Evolutionary conservation across 2,888 invertebrate genomes (phyloP).

Genomic region (Mayetiola destructor): DNA sequence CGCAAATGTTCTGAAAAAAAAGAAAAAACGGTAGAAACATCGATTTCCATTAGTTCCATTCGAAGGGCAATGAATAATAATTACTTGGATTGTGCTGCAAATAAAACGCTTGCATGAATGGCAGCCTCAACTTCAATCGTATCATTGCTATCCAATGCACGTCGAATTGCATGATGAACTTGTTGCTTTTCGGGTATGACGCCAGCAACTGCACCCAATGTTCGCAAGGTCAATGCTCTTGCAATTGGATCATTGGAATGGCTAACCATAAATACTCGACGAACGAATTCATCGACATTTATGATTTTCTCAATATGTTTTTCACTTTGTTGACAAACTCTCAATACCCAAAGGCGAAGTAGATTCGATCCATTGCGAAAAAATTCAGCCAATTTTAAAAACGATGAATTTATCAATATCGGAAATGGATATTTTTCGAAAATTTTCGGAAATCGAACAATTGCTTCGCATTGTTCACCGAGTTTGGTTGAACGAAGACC

Average conservation of each 20-base stretch:
- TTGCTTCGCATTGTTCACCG: constrained; percentile 95
- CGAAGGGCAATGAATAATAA: neutral
- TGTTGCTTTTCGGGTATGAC: constrained; percentile 89
- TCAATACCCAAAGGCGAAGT: constrained; percentile 75
- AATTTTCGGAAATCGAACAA: constrained; percentile 83
- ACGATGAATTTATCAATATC: constrained; percentile 89
- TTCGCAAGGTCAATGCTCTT: constrained; percentile 74
- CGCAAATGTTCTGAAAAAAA: constrained; percentile 63
- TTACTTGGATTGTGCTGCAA: constrained; percentile 86
- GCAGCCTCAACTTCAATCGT: constrained; percentile 92
- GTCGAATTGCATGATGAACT: constrained; percentile 86
- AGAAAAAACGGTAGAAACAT: neutral
- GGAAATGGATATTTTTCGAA: constrained; percentile 98
- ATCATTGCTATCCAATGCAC: constrained; percentile 86
- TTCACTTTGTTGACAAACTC: constrained; percentile 90
- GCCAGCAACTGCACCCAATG: constrained; percentile 80
- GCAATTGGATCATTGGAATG: constrained; percentile 97
- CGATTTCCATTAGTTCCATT: neutral
- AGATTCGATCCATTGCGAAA: constrained; percentile 85
- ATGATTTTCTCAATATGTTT: constrained; percentile 91
- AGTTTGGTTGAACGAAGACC: constrained; percentile 79
- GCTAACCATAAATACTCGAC: constrained; percentile 81
- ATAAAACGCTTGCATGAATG: constrained; percentile 85
- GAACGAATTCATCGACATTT: constrained; percentile 86
- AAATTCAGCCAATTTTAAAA: constrained; percentile 86